Evolutionary conservation across 2,113 vertebrate species (phyloP), one percentile per base, ranked within the genome.

Genomic region (Acrocephalus arundinaceus): DNA sequence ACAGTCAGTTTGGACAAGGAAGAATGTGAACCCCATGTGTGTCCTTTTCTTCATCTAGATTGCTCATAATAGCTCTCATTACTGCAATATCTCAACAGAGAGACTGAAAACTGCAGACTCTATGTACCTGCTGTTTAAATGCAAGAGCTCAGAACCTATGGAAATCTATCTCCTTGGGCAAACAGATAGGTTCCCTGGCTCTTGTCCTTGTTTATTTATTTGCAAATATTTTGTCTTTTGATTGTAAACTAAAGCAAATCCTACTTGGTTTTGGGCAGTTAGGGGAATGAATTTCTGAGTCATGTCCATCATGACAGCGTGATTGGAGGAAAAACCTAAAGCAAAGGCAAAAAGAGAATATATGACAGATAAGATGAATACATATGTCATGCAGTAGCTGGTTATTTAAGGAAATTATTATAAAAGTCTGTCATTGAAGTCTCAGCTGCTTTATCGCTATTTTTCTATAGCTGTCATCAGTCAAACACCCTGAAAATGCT

Each of bases 11-110:
- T 73, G 68, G 28, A 71, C 80, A 77, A 76, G 11, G 3, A 86
- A 25, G 35, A 85, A 57, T 0, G 0, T 9, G 78, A 61, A 83
- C 2, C 3, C 19, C 33, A 31, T 4, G 2, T 25, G 17, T 1
- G 0, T 37, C 23, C 12, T 35, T 37, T 19, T 75, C 20, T 93
- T 27, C 30, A 46, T 37, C 28, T 37, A 73, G 4, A 65, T 61
- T 55, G 58, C 41, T 85, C 41, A 55, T 27, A 73, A 72, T 20
- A 48, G 6, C 22, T 78, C 6, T 75, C 46, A 59, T 54, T 72
- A 45, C 17, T 66, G 15, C 6, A 83, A 1, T 30, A 66, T 24
- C 55, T 65, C 68, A 75, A 59, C 33, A 87, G 22, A 43, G 13
- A 77, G 31, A 83, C 14, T 70, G 31, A 72, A 94, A 94, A 89